A percentile compares a stretch with the other conserved stretches of the same genome.
Conservation (phyloP, 2,888 invertebrate species). For the Marronus borbonicus region DNA sequence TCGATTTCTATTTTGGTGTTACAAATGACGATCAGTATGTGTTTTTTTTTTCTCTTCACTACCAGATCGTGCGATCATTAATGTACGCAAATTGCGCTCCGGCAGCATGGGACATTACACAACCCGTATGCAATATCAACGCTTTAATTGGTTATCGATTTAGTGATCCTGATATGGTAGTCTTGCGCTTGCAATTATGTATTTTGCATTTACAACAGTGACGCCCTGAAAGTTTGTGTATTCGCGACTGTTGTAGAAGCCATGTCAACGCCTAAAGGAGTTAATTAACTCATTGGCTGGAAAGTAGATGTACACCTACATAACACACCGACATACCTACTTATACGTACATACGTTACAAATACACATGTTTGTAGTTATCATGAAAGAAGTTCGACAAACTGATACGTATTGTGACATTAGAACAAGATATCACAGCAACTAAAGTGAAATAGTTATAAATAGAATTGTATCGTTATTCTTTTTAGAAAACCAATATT, state of each 20-base stretch:
- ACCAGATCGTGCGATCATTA: not conserved
- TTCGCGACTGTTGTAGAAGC: slow-evolving; percentile 16
- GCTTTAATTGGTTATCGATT: slow-evolving; percentile 43
- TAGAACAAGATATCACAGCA: no score
- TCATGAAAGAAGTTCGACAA: not conserved
- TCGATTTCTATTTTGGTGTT: slow-evolving; percentile 9
- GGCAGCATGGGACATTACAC: not conserved
- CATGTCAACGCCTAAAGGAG: slow-evolving; percentile 8
- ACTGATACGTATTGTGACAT: no score
- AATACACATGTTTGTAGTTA: not conserved
- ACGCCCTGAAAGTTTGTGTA: slow-evolving; percentile 23
- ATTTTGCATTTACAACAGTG: slow-evolving; percentile 24
- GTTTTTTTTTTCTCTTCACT: not conserved
- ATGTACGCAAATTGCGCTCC: slow-evolving; percentile 14
- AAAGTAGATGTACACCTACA: not conserved
- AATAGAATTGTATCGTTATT: no score
- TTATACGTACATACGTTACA: not conserved
- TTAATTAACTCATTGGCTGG: slow-evolving; percentile 18
- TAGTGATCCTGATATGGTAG: slow-evolving; percentile 1
- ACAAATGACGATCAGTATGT: slow-evolving; percentile 1
- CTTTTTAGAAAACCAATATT: no score
- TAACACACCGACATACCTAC: not conserved
- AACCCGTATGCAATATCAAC: slow-evolving; percentile 23
- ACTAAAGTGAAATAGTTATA: no score
- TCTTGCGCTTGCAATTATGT: slow-evolving; percentile 27